Conservation (phyloP, 2,888 invertebrate genomes). For the Barypeithes pellucidus region DNA sequence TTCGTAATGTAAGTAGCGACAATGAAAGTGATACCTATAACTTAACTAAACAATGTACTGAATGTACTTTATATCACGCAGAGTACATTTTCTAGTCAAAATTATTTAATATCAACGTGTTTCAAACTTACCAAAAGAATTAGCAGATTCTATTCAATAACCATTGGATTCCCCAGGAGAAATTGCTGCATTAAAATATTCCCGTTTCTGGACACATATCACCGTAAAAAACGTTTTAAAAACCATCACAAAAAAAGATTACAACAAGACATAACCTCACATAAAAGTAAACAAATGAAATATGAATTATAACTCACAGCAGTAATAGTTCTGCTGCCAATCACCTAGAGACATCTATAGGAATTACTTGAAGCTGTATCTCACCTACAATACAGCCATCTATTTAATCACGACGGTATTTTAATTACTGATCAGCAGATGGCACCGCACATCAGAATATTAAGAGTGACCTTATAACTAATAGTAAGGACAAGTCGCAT, state of each 20-base stretch:
- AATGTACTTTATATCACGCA: too few species aligned
- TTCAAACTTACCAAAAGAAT: slow-evolving; percentile 7
- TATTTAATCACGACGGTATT: not conserved
- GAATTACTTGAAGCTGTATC: not conserved
- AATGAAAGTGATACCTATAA: too few species aligned
- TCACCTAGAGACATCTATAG: not conserved
- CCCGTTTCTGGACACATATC: too few species aligned
- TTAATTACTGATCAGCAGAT: too few species aligned
- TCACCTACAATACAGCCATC: not conserved
- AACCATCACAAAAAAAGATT: not conserved
- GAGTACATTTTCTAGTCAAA: too few species aligned
- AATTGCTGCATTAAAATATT: not conserved
- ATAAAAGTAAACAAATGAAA: not conserved
- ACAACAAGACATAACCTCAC: not conserved
- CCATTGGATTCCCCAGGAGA: not conserved
- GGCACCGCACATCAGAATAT: too few species aligned
- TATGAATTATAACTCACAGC: not conserved
- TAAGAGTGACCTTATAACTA: too few species aligned
- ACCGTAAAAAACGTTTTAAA: not conserved
- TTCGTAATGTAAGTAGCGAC: too few species aligned
- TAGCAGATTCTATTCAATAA: not conserved
- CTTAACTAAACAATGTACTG: too few species aligned
- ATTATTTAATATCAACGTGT: not conserved
- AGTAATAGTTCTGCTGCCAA: not conserved
- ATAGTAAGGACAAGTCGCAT: too few species aligned